These are phyloP conservation scores for Carassius carassius DNA, from an alignment of 2,113 vertebrate species.

Conservation along the genomic window DNA sequence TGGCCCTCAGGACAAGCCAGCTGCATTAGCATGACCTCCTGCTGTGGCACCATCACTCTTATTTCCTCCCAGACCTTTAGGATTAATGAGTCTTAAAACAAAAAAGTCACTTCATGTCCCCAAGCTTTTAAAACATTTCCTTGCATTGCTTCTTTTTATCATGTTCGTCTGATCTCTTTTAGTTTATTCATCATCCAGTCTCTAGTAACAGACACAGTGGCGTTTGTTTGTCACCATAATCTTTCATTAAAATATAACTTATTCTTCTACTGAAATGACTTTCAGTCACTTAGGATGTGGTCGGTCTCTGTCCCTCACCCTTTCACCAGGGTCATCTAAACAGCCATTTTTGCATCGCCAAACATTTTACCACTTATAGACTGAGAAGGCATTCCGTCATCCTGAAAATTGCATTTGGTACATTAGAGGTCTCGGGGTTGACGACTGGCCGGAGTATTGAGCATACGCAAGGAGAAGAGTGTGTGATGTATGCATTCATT, in stretches of 20 bases:
- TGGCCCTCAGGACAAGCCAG: slow-evolving; percentile 39
- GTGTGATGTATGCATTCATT: slow-evolving; percentile 49
- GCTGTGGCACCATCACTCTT: slow-evolving; percentile 9
- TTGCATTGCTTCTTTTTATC: background rate
- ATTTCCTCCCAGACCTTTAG: slow-evolving; percentile 25
- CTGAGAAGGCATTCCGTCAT: slow-evolving; percentile 17
- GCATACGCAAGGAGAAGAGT: slow-evolving; percentile 11
- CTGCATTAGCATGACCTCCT: slow-evolving; percentile 51
- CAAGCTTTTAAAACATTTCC: background rate
- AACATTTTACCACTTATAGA: background rate
- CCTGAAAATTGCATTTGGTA: slow-evolving; percentile 35
- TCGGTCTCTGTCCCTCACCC: background rate
- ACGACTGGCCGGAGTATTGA: slow-evolving; percentile 40
- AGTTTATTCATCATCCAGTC: background rate
- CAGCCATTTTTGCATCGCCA: slow-evolving; percentile 5
- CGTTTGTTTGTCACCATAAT: background rate
- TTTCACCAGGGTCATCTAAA: background rate
- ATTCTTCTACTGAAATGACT: background rate
- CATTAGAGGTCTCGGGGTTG: slow-evolving; percentile 46
- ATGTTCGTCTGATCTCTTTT: background rate
- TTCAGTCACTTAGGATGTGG: background rate
- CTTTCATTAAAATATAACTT: background rate
- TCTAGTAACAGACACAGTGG: background rate
- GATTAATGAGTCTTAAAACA: slow-evolving; percentile 52
- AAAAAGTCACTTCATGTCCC: background rate